phyloP scores from a whole-genome alignment of 2,797 vertebrate genomes.

The Numenius phaeopus region DNA sequence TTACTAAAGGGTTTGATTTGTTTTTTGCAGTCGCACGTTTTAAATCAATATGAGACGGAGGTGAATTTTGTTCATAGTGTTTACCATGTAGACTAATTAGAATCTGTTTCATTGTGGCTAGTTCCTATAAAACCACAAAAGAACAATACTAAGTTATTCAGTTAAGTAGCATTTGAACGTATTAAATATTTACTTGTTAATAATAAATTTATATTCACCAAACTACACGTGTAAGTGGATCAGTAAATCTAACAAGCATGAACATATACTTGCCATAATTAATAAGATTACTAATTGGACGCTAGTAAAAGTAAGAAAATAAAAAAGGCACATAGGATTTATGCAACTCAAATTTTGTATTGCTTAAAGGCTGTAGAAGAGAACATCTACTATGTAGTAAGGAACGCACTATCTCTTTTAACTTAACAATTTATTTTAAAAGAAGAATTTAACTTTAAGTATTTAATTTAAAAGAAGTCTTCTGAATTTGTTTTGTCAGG shows the following conservation, averaged over 20 bases:
- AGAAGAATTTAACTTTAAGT: background rate
- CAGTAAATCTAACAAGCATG: background rate
- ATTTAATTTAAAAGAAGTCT: background rate
- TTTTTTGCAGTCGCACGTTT: slow-evolving; percentile 51
- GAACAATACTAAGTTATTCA: slow-evolving; percentile 35
- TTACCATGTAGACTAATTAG: slow-evolving; percentile 86
- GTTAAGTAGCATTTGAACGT: slow-evolving; percentile 14
- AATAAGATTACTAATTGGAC: background rate
- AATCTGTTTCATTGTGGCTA: slow-evolving; percentile 94
- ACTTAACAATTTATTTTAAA: background rate
- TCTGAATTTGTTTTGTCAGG: slow-evolving; percentile 14
- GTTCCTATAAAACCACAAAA: slow-evolving; percentile 85
- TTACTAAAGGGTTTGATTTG: slow-evolving; percentile 59
- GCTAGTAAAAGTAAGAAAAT: slow-evolving; percentile 4
- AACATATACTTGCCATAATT: background rate
- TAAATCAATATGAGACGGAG: slow-evolving; percentile 59
- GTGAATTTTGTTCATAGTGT: slow-evolving; percentile 69
- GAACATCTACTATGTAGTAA: background rate
- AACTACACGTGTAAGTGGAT: background rate
- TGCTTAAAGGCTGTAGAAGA: slow-evolving; percentile 7
- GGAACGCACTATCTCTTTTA: background rate
- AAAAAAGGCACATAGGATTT: background rate
- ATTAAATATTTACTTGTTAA: slow-evolving; percentile 29
- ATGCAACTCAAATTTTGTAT: background rate
- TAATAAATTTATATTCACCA: background rate